A percentile compares a stretch with the other conserved stretches of the same genome.
phyloP scores from a whole-genome alignment of 2,113 vertebrate genomes.

The Trogon melanurus region DNA sequence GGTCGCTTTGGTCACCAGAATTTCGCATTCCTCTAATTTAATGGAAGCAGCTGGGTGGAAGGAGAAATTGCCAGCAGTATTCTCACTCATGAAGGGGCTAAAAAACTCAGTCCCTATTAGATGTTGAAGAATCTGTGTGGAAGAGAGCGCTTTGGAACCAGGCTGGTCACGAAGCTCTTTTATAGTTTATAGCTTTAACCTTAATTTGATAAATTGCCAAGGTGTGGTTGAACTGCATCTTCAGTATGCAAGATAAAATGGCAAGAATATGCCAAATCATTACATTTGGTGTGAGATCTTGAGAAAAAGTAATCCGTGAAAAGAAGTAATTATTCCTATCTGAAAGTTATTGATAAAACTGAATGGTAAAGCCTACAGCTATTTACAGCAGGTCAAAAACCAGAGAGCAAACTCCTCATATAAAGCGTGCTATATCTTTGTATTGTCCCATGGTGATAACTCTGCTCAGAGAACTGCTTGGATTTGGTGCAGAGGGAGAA shows the following conservation, averaged over 20 bases:
- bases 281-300: not conserved
- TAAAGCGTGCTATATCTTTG: not conserved
- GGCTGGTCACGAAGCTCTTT: not conserved
- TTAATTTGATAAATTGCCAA: not conserved
- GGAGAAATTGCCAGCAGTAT: not conserved
- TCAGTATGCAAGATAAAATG: not conserved
- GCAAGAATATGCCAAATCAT: not conserved
- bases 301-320: not conserved
- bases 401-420: not conserved
- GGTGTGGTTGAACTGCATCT: not conserved
- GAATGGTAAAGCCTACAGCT: not conserved
- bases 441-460: not conserved
- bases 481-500: not conserved
- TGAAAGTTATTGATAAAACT: not conserved
- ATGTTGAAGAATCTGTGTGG: not conserved
- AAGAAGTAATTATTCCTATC: not conserved
- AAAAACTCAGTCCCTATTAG: not conserved
- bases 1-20: not conserved
- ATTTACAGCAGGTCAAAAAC: not conserved
- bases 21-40: not conserved
- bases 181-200: not conserved
- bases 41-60: not conserved
- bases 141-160: not conserved
- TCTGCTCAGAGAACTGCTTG: not conserved
- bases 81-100: not conserved